Base-by-base conservation (phyloP, 1,140 invertebrate species). In the Phenacoccus solenopsis region DNA sequence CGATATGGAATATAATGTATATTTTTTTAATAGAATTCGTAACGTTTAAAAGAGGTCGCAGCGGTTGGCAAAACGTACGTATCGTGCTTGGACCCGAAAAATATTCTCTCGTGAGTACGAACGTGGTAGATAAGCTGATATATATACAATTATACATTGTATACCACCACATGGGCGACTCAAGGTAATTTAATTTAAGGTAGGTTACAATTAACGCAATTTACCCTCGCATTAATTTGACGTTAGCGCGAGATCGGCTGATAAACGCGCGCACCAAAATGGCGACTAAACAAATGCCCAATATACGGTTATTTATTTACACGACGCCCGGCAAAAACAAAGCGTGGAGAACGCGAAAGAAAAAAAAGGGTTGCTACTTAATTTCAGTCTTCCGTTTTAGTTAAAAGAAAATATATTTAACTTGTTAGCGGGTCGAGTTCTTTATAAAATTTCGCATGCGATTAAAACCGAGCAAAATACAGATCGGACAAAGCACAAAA, bases 381-480 rank as follows among this genome's bases (percentile, higher is more conserved):
- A 49, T 49, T 49, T 49, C 38, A 49, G 38, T 49, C 38, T 49
- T 49, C 38, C 38, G 38, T 49, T 49, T 49, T 9, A 49, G 38
- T 49, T 49, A 49, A 49, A 49, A 49, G 38, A 49, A 49, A 49
- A 49, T 49, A 49, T 49, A 49, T 49, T 49, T 49, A 49, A 49
- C 38, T 49, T 49, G 38, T 49, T 49, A 49, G 38, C 38, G 38
- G 38, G 12, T 49, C 38, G 16, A n/a, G 38, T 2, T 49, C 16
- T n/a, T 49, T 49, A n/a, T 49, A 49, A 49, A 49, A 49, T 49
- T n/a, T 49, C 38, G 38, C 38, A 49, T 49, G 38, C 38, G 38
- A 49, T 49, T 49, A 49, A 49, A 49, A 49, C 38, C 20, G n/a
- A 49, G 38, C 4, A 49, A n/a, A 49, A n/a, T 49, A 49, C 38